Base-by-base conservation (phyloP, 1,140 invertebrate species). In the Drosophila pseudoananassae region DNA sequence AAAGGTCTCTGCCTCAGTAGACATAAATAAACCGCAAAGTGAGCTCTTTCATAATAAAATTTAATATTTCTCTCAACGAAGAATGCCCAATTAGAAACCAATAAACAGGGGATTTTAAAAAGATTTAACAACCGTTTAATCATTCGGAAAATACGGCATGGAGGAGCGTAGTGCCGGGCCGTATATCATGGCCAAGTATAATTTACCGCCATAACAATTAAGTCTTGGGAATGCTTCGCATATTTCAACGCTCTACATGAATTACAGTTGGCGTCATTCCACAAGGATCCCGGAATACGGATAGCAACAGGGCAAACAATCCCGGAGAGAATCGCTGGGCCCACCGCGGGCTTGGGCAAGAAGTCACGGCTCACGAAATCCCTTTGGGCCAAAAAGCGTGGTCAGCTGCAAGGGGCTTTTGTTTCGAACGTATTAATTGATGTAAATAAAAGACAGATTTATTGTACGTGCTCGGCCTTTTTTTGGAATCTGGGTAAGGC, bases 181-280 rank as follows among this genome's bases (percentile, higher is more conserved):
- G 20, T 72, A 68, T 38, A 74, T 78, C 49, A 63, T 25, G 1
- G 27, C 38, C 51, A 60, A 77, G 63, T 54, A 58, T 77, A 69
- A 56, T 73, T 81, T 68, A 77, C 75, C 60, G 71, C 50, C 64
- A 64, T 57, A 82, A 59, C 54, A 81, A 73, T 77, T 81, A 69
- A 81, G 78, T 66, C 61, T 81, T 68, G n/a, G 59, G 73, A 81
- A 60, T 77, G 57, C 23, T 47, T 27, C 33, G 36, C 60, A 77
- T 73, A 68, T 72, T 72, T 63, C 49, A 55, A 45, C 12, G 53
- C 51, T 10, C 45, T 12, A 46, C 58, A 64, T 81, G 58, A 81
- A 81, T 64, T 77, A 81, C 65, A 47, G 40, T 9, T 53, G 58
- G 54, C 63, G 73, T 51, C 70, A 49, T 65, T 15, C 55, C 73